These are phyloP conservation scores for Peromyscus melanophrys DNA, from an alignment of 2,797 vertebrate species.

Conservation along the genomic window DNA sequence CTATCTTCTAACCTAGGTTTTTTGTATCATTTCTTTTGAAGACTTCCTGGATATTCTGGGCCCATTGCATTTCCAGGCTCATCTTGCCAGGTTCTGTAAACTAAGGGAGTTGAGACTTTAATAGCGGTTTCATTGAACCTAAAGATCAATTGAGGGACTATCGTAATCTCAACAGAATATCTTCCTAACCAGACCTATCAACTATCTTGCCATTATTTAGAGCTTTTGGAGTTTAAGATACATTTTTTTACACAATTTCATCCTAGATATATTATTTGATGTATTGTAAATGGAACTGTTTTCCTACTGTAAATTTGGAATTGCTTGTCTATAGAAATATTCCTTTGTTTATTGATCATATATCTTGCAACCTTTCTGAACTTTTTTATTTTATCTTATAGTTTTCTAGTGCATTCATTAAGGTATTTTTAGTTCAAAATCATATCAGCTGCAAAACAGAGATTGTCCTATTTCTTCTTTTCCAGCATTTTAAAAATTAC, in stretches of 20 bases:
- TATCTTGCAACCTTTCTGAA: neutral
- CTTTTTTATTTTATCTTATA: neutral
- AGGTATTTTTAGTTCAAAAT: neutral
- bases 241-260: neutral
- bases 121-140: neutral
- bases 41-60: neutral
- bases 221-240: neutral
- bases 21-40: neutral
- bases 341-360: neutral
- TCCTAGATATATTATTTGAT: neutral
- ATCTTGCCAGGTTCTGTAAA: slow-evolving; percentile 1
- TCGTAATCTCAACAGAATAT: neutral
- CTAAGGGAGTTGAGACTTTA: neutral
- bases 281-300: neutral
- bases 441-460: neutral
- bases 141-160: neutral
- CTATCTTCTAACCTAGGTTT: neutral
- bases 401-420: neutral
- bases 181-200: neutral
- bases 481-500: neutral
- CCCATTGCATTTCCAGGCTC: neutral
- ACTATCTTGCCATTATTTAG: slow-evolving; percentile 1
- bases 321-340: neutral
- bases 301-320: slow-evolving; percentile 7
- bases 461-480: slow-evolving; percentile 3